phyloP scores from a whole-genome alignment of 2,113 vertebrate species.

The Ailurus styani region DNA sequence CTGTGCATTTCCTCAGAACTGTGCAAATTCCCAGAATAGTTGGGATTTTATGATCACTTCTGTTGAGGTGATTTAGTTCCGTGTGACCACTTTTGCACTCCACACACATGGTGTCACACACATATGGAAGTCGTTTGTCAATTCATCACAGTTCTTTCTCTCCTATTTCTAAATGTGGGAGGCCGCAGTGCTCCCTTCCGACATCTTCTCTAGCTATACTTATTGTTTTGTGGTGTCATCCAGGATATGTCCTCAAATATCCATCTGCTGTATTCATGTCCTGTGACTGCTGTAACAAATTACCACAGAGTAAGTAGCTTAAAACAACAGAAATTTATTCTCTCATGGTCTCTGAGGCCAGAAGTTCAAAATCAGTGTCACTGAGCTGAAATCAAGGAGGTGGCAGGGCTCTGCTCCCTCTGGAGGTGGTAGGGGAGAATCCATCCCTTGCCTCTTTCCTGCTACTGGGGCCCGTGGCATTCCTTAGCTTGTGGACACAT shows the following conservation, averaged over 20 bases:
- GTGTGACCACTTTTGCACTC: not conserved
- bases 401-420: not conserved
- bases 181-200: not conserved
- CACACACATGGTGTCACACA: too few species aligned
- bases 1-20: not conserved
- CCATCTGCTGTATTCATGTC: not conserved
- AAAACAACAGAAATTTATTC: not conserved
- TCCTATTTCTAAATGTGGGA: not conserved
- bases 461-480: accelerated
- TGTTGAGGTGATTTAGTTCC: not conserved
- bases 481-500: not conserved
- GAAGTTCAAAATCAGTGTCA: not conserved
- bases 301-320: not conserved
- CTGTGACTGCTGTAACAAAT: not conserved
- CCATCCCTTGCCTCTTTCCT: not conserved
- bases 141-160: not conserved
- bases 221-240: not conserved
- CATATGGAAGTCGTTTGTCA: not conserved
- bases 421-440: accelerated
- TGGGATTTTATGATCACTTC: not conserved
- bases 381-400: not conserved
- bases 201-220: not conserved
- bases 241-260: not conserved
- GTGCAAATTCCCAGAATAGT: not conserved
- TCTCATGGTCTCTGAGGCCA: not conserved